Conservation (phyloP, 2,888 invertebrate species). For the Erebia palarica region DNA sequence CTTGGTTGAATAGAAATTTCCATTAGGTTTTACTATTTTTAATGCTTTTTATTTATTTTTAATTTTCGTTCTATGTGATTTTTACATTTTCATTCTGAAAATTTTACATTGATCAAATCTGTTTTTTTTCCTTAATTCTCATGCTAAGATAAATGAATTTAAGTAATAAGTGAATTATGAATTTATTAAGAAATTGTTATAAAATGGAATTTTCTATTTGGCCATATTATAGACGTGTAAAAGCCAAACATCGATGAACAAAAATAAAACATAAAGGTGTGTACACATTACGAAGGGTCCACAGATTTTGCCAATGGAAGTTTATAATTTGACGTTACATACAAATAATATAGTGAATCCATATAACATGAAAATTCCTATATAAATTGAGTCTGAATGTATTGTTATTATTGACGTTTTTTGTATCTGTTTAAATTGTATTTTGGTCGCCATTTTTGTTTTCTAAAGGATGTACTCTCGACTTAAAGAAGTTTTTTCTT, state of each 20-base stretch:
- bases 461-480: background rate
- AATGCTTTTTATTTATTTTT: background rate
- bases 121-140: no score
- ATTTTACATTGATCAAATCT: no score
- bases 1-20: slow-evolving; percentile 4
- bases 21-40: background rate
- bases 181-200: no score
- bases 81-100: no score
- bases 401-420: no score
- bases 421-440: no score
- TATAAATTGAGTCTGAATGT: no score
- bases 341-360: background rate
- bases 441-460: no score
- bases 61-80: background rate
- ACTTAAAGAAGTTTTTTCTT: background rate
- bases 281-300: background rate
- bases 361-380: no score
- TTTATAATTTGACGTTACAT: slow-evolving; percentile 12
- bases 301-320: slow-evolving; percentile 9
- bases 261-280: background rate
- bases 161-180: no score
- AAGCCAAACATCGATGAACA: slow-evolving; percentile 7
- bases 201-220: slow-evolving; percentile 1
- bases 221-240: background rate
- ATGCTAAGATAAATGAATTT: no score